Base-by-base conservation (phyloP, 1,140 invertebrate genomes). In the Chionoecetes opilio region DNA sequence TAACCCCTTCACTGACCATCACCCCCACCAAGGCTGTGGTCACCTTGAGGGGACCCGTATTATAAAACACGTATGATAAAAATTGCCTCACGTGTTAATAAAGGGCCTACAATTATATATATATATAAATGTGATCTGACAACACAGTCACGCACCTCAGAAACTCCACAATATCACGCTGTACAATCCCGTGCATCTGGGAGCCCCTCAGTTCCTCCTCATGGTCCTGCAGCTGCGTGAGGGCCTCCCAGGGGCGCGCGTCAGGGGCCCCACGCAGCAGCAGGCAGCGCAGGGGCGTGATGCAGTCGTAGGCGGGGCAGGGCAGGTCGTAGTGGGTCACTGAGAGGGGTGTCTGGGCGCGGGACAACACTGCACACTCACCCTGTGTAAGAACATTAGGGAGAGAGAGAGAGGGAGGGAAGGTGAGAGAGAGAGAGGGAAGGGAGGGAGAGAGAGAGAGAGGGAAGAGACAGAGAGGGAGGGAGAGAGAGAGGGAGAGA, bases 211-310 rank as follows among this genome's bases (percentile, higher is more conserved):
- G 75, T 11, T 46, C 75, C 17, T 92, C 41, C 6, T 75, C 29
- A 32, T 95, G 75, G 26, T 95, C 94, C 34, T 95, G 94, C 8
- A 95, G 82, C 21, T 86, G 53, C 3, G 1, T 95, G 37, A 95
- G 35, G 0, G 41, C 82, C 46, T 92, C 46, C 94, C 94, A 95
- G 41, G 87, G 91, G 82, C 82, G 86, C 0, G 94, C 84, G 46
- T 92, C 94, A 0, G 38, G 26, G 26, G 63, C 63, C 14, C 87
- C 32, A 8, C 63, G 85, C 31, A 88, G 32, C 6, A 92, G 90
- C n/a, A 95, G 90, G 35, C 94, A 95, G 26, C 94, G 94, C 26
- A 95, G 91, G 84, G 94, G 94, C 5, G 89, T 84, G 26, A 95
- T 92, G 82, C 90, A 95, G 26, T 95, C 94, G 41, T 92, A 95